These are phyloP conservation scores for Drosophila littoralis DNA, from an alignment of 1,140 invertebrate genomes.

Conservation along the genomic window DNA sequence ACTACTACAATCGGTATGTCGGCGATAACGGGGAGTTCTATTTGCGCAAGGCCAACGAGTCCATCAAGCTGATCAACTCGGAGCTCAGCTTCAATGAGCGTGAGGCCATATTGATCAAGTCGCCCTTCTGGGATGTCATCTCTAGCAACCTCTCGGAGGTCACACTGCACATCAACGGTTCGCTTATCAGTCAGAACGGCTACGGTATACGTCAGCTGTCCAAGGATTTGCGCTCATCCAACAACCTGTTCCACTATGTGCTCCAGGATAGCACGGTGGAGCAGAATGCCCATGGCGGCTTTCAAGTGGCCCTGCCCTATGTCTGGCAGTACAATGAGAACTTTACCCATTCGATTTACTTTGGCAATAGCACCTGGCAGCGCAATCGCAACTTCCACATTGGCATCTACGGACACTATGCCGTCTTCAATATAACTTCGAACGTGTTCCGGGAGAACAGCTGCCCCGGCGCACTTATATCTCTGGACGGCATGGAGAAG, in stretches of 20 bases:
- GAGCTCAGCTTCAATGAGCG: slow-evolving; percentile 92
- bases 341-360: slow-evolving; percentile 94
- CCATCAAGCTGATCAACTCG: slow-evolving; percentile 91
- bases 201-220: slow-evolving; percentile 94
- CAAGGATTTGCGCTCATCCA: slow-evolving; percentile 94
- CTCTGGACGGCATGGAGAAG: slow-evolving; percentile 98
- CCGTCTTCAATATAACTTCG: slow-evolving; percentile 91
- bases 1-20: slow-evolving; percentile 95
- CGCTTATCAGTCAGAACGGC: slow-evolving; percentile 93
- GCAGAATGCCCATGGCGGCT: slow-evolving; percentile 92
- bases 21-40: slow-evolving; percentile 94
- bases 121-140: slow-evolving; percentile 93
- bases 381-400: slow-evolving; percentile 94
- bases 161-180: slow-evolving; percentile 93
- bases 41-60: slow-evolving; percentile 94
- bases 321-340: slow-evolving; percentile 98
- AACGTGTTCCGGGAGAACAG: slow-evolving; percentile 94
- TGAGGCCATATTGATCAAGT: slow-evolving; percentile 92
- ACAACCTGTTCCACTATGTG: slow-evolving; percentile 97
- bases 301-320: slow-evolving; percentile 94
- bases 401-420: slow-evolving; percentile 95
- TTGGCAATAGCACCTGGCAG: slow-evolving; percentile 94
- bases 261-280: slow-evolving; percentile 95
- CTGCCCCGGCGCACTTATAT: slow-evolving; percentile 93
- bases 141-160: slow-evolving; percentile 93